Conservation (phyloP, 2,797 vertebrate genomes). For the Dendrocincla fuliginosa region DNA sequence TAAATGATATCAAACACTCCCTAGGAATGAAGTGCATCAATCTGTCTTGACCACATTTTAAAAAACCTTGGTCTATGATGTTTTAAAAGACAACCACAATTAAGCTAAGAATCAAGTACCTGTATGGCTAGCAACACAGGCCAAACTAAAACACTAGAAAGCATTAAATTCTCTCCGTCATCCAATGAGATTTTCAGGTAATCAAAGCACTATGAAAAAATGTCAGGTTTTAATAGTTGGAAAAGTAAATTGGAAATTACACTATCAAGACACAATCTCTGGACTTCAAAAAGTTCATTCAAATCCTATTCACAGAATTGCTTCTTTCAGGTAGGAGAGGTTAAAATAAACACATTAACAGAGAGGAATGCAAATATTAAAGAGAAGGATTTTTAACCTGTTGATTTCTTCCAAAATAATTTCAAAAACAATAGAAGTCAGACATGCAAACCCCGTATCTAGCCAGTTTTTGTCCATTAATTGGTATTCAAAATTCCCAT, state of each 20-base stretch:
- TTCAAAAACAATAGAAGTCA: neutral
- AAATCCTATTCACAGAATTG: neutral
- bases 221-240: neutral
- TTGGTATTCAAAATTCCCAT: neutral
- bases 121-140: neutral
- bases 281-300: neutral
- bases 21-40: neutral
- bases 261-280: neutral
- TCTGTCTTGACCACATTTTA: accelerated
- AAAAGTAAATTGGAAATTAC: neutral
- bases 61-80: neutral
- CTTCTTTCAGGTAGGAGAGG: neutral
- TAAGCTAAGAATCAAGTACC: neutral
- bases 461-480: neutral
- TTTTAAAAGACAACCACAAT: neutral
- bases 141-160: neutral
- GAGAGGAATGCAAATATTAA: neutral
- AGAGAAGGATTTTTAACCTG: neutral
- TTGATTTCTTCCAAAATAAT: neutral
- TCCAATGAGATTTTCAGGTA: neutral
- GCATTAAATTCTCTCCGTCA: neutral
- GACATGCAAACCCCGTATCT: neutral
- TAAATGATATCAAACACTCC: neutral
- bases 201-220: neutral
- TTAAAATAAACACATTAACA: neutral